These are phyloP conservation scores for Xanthia togata DNA, from an alignment of 2,888 invertebrate species.

Conservation along the genomic window DNA sequence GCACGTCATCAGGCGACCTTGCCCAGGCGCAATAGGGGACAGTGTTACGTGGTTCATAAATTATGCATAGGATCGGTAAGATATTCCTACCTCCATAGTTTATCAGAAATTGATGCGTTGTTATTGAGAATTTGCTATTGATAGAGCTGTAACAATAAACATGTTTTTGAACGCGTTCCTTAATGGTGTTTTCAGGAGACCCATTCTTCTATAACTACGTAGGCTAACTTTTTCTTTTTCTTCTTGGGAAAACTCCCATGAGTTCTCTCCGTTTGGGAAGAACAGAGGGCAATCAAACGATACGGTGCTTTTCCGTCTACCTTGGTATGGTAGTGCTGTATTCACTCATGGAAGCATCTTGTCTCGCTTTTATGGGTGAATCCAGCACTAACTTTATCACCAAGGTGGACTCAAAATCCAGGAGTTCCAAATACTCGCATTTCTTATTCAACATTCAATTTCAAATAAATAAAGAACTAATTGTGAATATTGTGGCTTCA, in stretches of 20 bases:
- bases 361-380: too few relatives aligned
- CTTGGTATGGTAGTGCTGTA: not conserved
- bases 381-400: too few relatives aligned
- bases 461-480: conserved; percentile 13
- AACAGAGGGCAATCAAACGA: not conserved
- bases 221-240: not conserved
- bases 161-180: not conserved
- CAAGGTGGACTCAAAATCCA: not conserved
- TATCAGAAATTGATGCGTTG: conserved; percentile 19
- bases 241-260: not conserved
- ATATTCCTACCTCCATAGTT: conserved; percentile 15
- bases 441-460: conserved; percentile 1
- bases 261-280: not conserved
- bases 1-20: conserved; percentile 52
- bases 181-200: too few relatives aligned
- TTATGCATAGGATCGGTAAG: conserved; percentile 35
- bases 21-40: conserved; percentile 31
- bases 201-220: too few relatives aligned
- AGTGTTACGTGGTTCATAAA: conserved; percentile 32
- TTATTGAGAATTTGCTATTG: conserved; percentile 10
- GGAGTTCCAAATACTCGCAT: not conserved
- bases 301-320: not conserved
- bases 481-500: conserved; percentile 17
- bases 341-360: not conserved
- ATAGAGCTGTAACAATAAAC: not conserved